Evolutionary conservation across 1,140 invertebrate species (phyloP).

Genomic region (Hetaerina americana): DNA sequence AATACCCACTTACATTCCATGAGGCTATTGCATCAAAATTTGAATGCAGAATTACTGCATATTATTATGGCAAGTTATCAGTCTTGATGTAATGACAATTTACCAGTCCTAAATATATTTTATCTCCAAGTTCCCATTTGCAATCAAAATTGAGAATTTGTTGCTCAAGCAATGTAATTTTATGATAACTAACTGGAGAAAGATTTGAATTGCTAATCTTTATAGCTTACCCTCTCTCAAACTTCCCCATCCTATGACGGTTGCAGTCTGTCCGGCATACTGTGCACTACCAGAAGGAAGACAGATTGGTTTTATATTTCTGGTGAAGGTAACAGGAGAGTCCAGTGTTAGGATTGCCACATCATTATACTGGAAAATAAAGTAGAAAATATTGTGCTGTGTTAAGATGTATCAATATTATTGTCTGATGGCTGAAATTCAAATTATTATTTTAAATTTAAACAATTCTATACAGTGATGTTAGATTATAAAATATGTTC

Average conservation of each 20-base stretch:
- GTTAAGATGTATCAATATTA: too few relatives aligned
- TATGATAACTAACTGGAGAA: background rate
- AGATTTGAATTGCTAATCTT: slow-evolving; percentile 9
- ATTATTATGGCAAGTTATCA: too few relatives aligned
- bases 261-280: slow-evolving; percentile 53
- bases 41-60: too few relatives aligned
- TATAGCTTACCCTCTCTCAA: slow-evolving; percentile 53
- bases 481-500: too few relatives aligned
- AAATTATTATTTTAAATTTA: too few relatives aligned
- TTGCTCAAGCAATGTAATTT: background rate
- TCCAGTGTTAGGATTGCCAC: slow-evolving; percentile 73
- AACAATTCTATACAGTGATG: too few relatives aligned
- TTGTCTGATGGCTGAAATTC: too few relatives aligned
- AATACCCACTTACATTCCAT: too few relatives aligned
- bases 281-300: slow-evolving; percentile 46
- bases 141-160: background rate
- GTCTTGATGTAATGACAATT: background rate
- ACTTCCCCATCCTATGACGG: slow-evolving; percentile 76
- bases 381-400: slow-evolving; percentile 1
- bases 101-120: slow-evolving; percentile 1
- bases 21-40: too few relatives aligned
- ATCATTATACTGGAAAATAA: slow-evolving; percentile 59
- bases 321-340: slow-evolving; percentile 56
- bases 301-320: slow-evolving; percentile 68
- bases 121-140: background rate